These are phyloP conservation scores for Pterocles orientalis DNA, from an alignment of 2,113 vertebrate genomes.

Conservation along the genomic window DNA sequence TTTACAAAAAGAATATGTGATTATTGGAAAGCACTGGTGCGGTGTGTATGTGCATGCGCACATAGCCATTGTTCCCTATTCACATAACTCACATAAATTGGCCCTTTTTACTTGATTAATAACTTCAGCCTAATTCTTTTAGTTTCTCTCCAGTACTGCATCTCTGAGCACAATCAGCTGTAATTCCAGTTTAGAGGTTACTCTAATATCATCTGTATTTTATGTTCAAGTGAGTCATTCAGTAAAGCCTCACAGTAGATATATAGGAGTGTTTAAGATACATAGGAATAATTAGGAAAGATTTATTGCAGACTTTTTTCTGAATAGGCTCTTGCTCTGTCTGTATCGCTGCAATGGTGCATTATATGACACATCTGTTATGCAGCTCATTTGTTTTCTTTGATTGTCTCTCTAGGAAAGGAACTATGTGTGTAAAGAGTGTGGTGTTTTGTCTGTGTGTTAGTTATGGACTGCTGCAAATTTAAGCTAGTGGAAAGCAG, in stretches of 20 bases:
- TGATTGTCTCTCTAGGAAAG: conserved; percentile 36
- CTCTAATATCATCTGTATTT: not conserved
- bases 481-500: not conserved
- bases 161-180: not conserved
- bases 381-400: conserved; percentile 10
- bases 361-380: conserved; percentile 54
- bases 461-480: not conserved
- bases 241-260: not conserved
- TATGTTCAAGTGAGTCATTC: not conserved
- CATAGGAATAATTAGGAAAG: not conserved
- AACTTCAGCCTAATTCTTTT: not conserved
- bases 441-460: conserved; percentile 50
- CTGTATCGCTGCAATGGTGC: not conserved
- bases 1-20: conserved; percentile 43
- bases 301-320: conserved; percentile 1
- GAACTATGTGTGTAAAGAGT: conserved; percentile 16
- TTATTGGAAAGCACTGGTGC: conserved; percentile 63
- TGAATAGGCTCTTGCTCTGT: not conserved
- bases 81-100: conserved; percentile 47
- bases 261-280: not conserved
- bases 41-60: conserved; percentile 6
- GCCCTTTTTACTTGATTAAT: conserved; percentile 11
- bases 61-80: conserved; percentile 25
- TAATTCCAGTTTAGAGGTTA: not conserved
- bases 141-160: not conserved